phyloP scores from a whole-genome alignment of 2,113 vertebrate species.

The Cephalopterus ornatus region DNA sequence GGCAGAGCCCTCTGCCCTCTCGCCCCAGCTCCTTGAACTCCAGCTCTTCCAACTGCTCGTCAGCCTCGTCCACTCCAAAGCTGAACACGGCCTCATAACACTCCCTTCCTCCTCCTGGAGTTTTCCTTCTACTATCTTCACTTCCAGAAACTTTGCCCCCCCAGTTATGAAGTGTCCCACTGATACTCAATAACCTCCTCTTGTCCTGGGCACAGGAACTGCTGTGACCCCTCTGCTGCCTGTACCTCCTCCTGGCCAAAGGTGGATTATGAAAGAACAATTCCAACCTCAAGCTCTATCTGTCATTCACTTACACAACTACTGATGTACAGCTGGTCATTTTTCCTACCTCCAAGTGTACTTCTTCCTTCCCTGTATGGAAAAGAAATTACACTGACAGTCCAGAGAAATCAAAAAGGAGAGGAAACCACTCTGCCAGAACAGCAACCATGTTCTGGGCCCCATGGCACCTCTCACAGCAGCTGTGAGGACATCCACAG shows the following conservation, averaged over 20 bases:
- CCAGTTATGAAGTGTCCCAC: not conserved
- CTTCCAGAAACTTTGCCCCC: not conserved
- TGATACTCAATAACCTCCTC: not conserved
- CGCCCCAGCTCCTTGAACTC: conserved; percentile 26
- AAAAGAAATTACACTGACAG: not conserved
- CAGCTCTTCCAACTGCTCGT: not conserved
- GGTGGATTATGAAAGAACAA: not conserved
- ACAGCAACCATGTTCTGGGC: not conserved
- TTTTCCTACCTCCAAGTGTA: not conserved
- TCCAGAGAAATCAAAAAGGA: not conserved
- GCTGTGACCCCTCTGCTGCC: not conserved
- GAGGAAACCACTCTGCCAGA: not conserved
- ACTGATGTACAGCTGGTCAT: not conserved
- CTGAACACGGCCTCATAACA: not conserved
- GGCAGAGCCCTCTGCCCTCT: conserved; percentile 1
- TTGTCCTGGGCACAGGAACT: not conserved
- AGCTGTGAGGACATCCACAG: not conserved
- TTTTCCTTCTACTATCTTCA: not conserved
- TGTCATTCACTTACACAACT: not conserved
- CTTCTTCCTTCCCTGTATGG: not conserved
- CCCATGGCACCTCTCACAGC: not conserved
- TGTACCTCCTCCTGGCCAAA: not conserved
- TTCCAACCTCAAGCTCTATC: not conserved
- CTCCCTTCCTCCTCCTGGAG: not conserved
- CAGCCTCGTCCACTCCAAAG: conserved; percentile 3